Evolutionary conservation across 2,888 invertebrate species (phyloP), one percentile per base, ranked within the genome.

Genomic region (Tridacna gigas): DNA sequence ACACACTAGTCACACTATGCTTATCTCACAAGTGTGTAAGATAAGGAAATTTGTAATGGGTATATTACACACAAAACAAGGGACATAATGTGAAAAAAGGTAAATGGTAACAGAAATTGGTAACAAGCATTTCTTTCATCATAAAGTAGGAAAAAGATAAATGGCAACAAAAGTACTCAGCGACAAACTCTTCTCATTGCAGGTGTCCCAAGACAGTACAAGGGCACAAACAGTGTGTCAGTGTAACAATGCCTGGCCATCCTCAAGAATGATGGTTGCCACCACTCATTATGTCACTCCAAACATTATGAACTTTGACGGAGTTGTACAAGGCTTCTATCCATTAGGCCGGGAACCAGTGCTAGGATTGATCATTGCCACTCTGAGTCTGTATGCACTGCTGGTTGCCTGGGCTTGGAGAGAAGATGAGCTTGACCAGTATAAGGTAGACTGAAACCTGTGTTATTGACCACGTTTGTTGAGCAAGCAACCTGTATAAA

Each of bases 261-360:
- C 65, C 0, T 66, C 74, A 4, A 48, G 66, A 0, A 84, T 84
- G 56, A 88, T 83, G 15, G 88, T 89, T 48, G 87, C 88, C 9
- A 87, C 89, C 15, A 93, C 94, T 28, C 94, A 94, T 79, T 90
- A 88, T 63, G 91, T 94, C 0, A 91, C 93, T 67, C 94, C 94
- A 0, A 95, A 95, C 89, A 90, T 92, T 11, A 93, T 95, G 15
- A 92, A 95, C 90, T 95, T 95, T 89, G 88, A 89, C 45, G 93
- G 91, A 25, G 94, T 61, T 28, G 71, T 77, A 13, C 77, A 77
- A 20, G 48, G 37, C 3, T 26, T 47, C 25, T 48, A n/a, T 4
- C 51, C 51, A 18, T n/a, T 63, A 13, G 84, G 84, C 0, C 83
- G 89, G 48, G 85, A 77, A 12, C 78, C 83, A 9, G 88, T 88